Base-by-base conservation (phyloP, 2,113 vertebrate genomes). In the Micromys minutus region DNA sequence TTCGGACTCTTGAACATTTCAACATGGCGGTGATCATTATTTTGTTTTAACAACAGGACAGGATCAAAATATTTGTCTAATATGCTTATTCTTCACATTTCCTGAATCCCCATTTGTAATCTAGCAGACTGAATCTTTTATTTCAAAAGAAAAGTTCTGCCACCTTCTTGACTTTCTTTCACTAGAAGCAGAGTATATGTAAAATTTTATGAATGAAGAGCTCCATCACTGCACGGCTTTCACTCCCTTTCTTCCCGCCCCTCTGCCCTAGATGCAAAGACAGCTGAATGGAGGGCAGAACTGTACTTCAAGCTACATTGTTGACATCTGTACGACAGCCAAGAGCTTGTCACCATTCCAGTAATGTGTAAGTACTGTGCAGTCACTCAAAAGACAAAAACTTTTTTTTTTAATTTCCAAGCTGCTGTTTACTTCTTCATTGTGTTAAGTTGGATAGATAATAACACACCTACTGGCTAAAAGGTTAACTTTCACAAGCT, bases 1-100 rank as follows among this genome's bases (percentile, higher is more conserved):
- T 81, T 71, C 50, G 96, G 98, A 98, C 93, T 98, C 87, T 92
- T 26, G 31, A 98, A 96, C 96, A 95, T 94, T 96, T 95, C 94
- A 98, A 97, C 95, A 97, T 0, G 57, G 94, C 95, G 97, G 3
- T 84, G 93, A 84, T 94, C 93, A 97, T 96, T 97, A 97, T 93
- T 97, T 96, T 83, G 59, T 92, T 97, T 98, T 98, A 98, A 98
- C 98, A 98, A 98, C 91, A 97, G 42, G 57, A 42, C n/a, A 61
- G 93, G 89, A 98, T 98, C 94, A 87, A 59, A 4, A 98, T 97
- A 97, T 98, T 47, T 95, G 98, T 97, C 97, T 97, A 98, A 98
- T 97, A 98, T 97, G 97, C 95, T 98, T 91, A 97, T 92, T 96
- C 85, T 94, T 93, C 77, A 95, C 95, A 97, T 93, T 94, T 97